Percentiles rank a stretch among this genome's conserved stretches.
Conservation (phyloP, 2,888 invertebrate species). For the Drosophila emarginata region DNA sequence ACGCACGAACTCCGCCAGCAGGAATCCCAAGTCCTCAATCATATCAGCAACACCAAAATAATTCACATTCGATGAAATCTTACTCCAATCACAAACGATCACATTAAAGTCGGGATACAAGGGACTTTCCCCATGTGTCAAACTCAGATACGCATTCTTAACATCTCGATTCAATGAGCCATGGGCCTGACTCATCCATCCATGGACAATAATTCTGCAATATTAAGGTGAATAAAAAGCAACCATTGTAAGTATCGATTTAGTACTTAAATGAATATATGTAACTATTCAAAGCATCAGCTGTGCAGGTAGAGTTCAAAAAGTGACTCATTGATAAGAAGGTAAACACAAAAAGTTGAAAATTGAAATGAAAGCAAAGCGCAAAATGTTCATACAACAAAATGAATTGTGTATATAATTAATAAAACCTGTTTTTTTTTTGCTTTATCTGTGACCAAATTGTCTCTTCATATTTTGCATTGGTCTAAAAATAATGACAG, state of each 20-base stretch:
- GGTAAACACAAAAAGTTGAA: slow-evolving; percentile 2
- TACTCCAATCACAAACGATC: slow-evolving; percentile 81
- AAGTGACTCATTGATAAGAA: slow-evolving; percentile 51
- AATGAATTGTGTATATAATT: slow-evolving; percentile 26
- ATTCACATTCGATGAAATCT: slow-evolving; percentile 78
- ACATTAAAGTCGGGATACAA: slow-evolving; percentile 78
- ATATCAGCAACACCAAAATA: slow-evolving; percentile 78
- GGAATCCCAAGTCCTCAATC: slow-evolving; percentile 75
- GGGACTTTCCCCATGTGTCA: slow-evolving; percentile 51
- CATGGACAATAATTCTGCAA: slow-evolving; percentile 80
- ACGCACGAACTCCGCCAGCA: slow-evolving; percentile 76
- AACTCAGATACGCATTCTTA: slow-evolving; percentile 79
- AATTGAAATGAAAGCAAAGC: slow-evolving; percentile 23
- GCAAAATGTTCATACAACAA: slow-evolving; percentile 33
- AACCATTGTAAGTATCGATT: not conserved
- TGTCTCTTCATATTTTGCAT: not conserved
- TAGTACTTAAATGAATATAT: not conserved
- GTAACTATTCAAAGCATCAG: not conserved
- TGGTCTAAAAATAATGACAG: slow-evolving; percentile 10
- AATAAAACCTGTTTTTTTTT: slow-evolving; percentile 9
- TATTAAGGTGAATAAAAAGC: slow-evolving; percentile 13
- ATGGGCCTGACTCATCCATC: slow-evolving; percentile 82
- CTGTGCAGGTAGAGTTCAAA: not conserved
- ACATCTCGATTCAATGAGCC: slow-evolving; percentile 78
- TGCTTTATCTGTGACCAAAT: not conserved